Evolutionary conservation across 2,797 vertebrate species (phyloP).

Genomic region (Platyrinchus mystaceus): DNA sequence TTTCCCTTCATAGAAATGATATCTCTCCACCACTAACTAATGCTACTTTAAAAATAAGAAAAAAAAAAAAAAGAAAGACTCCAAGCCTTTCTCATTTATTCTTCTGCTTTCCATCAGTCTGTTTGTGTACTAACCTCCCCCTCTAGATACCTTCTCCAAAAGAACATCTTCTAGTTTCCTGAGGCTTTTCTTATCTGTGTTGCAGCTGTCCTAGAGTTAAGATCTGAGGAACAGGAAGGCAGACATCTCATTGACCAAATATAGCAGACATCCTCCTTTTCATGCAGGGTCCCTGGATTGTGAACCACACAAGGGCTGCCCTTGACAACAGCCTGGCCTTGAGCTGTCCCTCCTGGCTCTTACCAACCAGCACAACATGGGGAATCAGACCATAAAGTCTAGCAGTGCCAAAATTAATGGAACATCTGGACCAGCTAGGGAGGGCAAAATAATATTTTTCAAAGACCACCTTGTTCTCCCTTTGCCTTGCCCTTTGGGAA

Average conservation of each 20-base stretch:
- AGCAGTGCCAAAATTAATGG: background rate
- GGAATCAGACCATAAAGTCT: background rate
- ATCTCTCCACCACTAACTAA: conserved; percentile 17
- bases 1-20: conserved; percentile 19
- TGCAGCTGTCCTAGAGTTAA: conserved; percentile 46
- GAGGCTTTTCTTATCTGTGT: conserved; percentile 53
- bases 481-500: background rate
- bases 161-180: conserved; percentile 39
- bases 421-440: background rate
- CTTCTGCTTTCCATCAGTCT: conserved; percentile 16
- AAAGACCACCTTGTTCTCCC: background rate
- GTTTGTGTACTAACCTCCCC: conserved; percentile 49
- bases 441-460: background rate
- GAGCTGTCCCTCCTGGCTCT: background rate
- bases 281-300: background rate
- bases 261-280: background rate
- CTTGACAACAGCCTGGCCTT: background rate
- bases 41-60: conserved; percentile 5
- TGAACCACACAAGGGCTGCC: background rate
- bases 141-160: conserved; percentile 45
- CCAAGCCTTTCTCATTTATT: conserved; percentile 51
- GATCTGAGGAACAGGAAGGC: conserved; percentile 56
- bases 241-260: conserved; percentile 16
- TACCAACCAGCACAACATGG: background rate
- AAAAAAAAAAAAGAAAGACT: conserved; percentile 28